A percentile compares a stretch with the other conserved stretches of the same genome.
These are phyloP conservation scores for Chesias legatella DNA, from an alignment of 2,888 invertebrate genomes.

Conservation along the genomic window DNA sequence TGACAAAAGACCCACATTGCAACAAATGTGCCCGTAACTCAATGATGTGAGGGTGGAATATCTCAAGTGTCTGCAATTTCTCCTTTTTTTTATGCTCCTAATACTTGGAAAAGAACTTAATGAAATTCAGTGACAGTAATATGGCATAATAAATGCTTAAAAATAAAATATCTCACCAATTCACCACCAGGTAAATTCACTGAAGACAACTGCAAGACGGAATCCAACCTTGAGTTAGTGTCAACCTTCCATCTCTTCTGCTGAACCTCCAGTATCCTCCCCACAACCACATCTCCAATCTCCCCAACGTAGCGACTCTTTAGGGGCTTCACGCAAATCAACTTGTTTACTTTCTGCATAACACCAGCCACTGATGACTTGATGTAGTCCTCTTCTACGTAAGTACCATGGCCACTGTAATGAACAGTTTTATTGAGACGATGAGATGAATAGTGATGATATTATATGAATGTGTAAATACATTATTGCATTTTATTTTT, in stretches of 20 bases:
- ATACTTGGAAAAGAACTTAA: too few relatives aligned
- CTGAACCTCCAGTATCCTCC: conserved; percentile 95
- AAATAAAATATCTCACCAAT: conserved; percentile 80
- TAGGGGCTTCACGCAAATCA: conserved; percentile 94
- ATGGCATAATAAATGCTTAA: neutral
- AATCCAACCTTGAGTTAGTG: conserved; percentile 94
- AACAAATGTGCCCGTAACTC: too few relatives aligned
- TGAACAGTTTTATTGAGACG: too few relatives aligned
- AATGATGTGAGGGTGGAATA: too few relatives aligned
- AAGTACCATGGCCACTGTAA: conserved; percentile 97
- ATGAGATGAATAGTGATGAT: too few relatives aligned
- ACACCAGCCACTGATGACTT: conserved; percentile 97
- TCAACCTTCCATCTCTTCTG: conserved; percentile 97
- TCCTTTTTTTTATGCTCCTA: too few relatives aligned
- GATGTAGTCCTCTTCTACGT: conserved; percentile 89
- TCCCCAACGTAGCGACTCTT: conserved; percentile 96
- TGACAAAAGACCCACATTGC: too few relatives aligned
- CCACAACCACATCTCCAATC: conserved; percentile 98
- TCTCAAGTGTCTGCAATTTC: too few relatives aligned
- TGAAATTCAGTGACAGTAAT: too few relatives aligned
- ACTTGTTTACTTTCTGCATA: conserved; percentile 95
- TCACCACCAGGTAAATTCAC: conserved; percentile 99
- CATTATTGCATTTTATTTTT: too few relatives aligned
- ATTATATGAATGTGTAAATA: too few relatives aligned
- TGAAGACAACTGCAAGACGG: conserved; percentile 92